These are phyloP conservation scores for Ophiothrix spiculata DNA, from an alignment of 35 echinoderm and acorn worm genomes.

Conservation along the genomic window DNA sequence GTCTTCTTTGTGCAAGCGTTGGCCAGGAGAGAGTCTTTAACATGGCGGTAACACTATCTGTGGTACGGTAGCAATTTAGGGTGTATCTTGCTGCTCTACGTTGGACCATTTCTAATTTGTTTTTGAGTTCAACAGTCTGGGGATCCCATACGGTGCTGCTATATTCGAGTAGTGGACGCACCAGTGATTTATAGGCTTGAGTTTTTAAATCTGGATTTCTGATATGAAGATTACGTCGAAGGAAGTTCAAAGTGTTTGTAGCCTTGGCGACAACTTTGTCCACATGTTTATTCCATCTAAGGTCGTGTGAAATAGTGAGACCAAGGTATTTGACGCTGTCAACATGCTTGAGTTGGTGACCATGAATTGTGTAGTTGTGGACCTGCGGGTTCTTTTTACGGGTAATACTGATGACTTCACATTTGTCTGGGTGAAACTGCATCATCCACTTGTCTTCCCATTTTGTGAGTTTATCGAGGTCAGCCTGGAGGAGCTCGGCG, in stretches of 20 bases:
- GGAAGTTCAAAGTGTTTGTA: background rate
- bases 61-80: background rate
- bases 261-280: background rate
- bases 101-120: conserved; percentile 5
- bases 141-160: background rate
- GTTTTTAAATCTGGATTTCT: background rate
- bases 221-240: no score
- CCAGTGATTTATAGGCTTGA: conserved; percentile 1
- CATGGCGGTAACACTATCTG: background rate
- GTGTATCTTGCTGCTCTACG: no score
- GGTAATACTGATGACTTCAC: conserved; percentile 1
- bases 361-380: background rate
- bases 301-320: background rate
- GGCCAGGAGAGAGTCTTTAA: background rate
- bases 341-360: background rate
- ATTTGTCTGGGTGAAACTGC: conserved; percentile 10
- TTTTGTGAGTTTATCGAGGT: background rate
- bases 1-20: background rate
- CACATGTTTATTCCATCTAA: background rate
- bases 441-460: background rate
- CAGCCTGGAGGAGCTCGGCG: background rate
- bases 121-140: background rate
- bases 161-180: background rate
- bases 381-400: background rate
- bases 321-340: background rate